Conservation (phyloP, 1,140 invertebrate species). For the Riptortus pedestris region DNA sequence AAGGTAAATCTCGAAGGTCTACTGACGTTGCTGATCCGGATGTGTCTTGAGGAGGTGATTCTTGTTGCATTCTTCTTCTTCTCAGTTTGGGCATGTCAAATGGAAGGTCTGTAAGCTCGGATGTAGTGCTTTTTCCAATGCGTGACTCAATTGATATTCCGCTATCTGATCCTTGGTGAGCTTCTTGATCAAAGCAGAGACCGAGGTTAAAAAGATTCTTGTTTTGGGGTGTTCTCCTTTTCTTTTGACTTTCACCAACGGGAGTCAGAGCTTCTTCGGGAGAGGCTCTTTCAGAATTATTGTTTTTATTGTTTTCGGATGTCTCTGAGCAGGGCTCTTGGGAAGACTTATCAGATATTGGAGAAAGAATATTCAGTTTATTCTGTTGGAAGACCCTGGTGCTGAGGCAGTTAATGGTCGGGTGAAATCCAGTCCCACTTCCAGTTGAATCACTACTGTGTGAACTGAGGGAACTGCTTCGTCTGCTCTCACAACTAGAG, state of each 20-base stretch:
- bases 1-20: slow-evolving; percentile 67
- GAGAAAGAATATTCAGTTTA: slow-evolving; percentile 73
- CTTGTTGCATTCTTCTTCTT: slow-evolving; percentile 39
- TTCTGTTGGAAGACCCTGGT: slow-evolving; percentile 41
- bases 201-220: slow-evolving; percentile 64
- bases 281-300: slow-evolving; percentile 60
- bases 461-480: slow-evolving; percentile 63
- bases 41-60: slow-evolving; percentile 36
- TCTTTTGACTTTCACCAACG: slow-evolving; percentile 32
- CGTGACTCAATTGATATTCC: slow-evolving; percentile 69
- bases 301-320: slow-evolving; percentile 65
- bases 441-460: slow-evolving; percentile 69
- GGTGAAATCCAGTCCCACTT: slow-evolving; percentile 28
- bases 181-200: slow-evolving; percentile 53
- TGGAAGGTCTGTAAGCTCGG: slow-evolving; percentile 51
- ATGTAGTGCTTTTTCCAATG: not conserved
- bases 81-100: slow-evolving; percentile 84
- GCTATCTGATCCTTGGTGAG: slow-evolving; percentile 66
- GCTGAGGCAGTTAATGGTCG: slow-evolving; percentile 37
- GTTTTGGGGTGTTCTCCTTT: slow-evolving; percentile 56
- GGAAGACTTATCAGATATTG: slow-evolving; percentile 82
- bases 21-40: slow-evolving; percentile 60
- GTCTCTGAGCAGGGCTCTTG: slow-evolving; percentile 70
- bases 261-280: slow-evolving; percentile 35
- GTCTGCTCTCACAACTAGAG: slow-evolving; percentile 64